A percentile compares a stretch with the other conserved stretches of the same genome.
Conservation (phyloP, 2,888 invertebrate genomes). For the Aspidiotus destructor region DNA sequence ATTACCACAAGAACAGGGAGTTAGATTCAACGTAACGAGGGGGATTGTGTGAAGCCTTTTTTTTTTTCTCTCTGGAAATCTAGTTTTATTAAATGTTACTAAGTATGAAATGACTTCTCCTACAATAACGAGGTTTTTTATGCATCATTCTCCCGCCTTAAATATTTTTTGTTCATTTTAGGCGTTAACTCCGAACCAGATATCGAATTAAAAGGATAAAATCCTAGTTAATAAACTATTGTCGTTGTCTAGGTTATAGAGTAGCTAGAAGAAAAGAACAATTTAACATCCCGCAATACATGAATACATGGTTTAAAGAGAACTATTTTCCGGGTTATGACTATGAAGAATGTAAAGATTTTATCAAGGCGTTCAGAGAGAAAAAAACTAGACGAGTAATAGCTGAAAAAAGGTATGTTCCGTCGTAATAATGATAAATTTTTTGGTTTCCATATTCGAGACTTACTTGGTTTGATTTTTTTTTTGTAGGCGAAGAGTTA, state of each 20-base stretch:
- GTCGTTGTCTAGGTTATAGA: no score
- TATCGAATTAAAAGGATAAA: constrained; percentile 42
- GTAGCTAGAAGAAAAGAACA: constrained; percentile 42
- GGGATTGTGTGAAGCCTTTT: no score
- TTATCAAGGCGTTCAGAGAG: constrained; percentile 54
- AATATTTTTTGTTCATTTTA: constrained; percentile 24
- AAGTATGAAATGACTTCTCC: no score
- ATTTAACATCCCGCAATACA: constrained; percentile 54
- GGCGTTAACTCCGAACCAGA: constrained; percentile 42
- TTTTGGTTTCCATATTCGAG: no score
- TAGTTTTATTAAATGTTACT: no score
- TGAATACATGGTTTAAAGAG: constrained; percentile 56
- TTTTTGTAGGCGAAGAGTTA: constrained; percentile 39
- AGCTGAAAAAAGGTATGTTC: constrained; percentile 47
- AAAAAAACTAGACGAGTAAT: constrained; percentile 51
- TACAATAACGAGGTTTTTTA: no score
- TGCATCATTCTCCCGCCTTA: no score
- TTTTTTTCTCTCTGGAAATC: no score
- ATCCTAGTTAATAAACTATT: no score
- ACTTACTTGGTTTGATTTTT: background rate
- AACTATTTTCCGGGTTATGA: constrained; percentile 50
- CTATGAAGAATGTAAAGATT: constrained; percentile 54
- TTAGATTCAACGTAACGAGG: no score
- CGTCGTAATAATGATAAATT: no score
- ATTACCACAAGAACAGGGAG: no score